Conservation (phyloP, 2,888 invertebrate genomes). For the Pegoplata infirma region DNA sequence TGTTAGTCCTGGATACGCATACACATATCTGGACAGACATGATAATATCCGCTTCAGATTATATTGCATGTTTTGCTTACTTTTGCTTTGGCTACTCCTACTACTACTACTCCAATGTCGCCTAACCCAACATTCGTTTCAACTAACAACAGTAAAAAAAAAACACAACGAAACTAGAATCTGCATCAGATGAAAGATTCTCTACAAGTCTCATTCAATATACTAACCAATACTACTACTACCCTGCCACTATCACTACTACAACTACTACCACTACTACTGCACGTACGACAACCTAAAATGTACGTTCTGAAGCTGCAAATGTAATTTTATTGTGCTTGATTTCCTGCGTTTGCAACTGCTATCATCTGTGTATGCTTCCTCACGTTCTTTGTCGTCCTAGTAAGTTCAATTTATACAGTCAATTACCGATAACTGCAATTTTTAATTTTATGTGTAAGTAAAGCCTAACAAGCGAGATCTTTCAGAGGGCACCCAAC, state of each 20-base stretch:
- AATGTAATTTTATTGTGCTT: conserved; percentile 50
- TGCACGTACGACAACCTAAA: conserved; percentile 15
- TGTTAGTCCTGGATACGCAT: conserved; percentile 11
- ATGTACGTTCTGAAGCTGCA: conserved; percentile 48
- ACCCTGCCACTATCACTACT: neutral
- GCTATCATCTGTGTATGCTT: conserved; percentile 48
- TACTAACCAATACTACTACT: conserved; percentile 21
- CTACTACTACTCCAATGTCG: neutral
- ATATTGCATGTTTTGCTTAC: conserved; percentile 42
- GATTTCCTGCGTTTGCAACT: conserved; percentile 59
- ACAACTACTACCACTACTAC: neutral
- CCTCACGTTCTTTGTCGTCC: conserved; percentile 25
- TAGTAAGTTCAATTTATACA: neutral
- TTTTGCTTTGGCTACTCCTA: conserved; percentile 20
- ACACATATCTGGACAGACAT: conserved; percentile 25
- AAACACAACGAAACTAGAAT: conserved; percentile 1
- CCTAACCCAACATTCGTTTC: neutral
- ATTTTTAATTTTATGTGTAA: too few relatives aligned
- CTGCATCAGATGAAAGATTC: conserved; percentile 33
- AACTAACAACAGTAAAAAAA: neutral
- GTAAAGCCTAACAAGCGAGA: too few relatives aligned
- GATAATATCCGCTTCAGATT: conserved; percentile 48
- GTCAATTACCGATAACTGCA: neutral
- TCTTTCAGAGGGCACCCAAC: too few relatives aligned
- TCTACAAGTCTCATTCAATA: conserved; percentile 29